phyloP scores from a whole-genome alignment of 1,140 invertebrate species.

The Rhyacophila brunnea region DNA sequence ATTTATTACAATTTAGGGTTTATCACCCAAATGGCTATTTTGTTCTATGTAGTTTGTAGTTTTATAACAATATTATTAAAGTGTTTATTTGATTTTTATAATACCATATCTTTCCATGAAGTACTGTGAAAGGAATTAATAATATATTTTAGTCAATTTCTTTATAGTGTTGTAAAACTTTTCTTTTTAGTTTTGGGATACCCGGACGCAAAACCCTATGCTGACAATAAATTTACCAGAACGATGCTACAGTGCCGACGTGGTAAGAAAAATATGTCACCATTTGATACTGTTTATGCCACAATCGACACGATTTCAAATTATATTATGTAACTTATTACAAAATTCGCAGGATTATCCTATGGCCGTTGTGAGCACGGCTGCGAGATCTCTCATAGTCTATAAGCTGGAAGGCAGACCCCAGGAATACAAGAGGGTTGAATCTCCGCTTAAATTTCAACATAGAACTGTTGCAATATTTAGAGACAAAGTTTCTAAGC shows the following conservation, averaged over 20 bases:
- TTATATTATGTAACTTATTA: too few relatives aligned
- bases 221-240: slow-evolving; percentile 89
- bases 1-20: too few relatives aligned
- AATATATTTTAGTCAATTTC: too few relatives aligned
- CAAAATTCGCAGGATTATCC: slow-evolving; percentile 73
- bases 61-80: too few relatives aligned
- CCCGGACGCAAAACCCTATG: slow-evolving; percentile 83
- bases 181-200: slow-evolving; percentile 91
- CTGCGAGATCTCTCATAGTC: slow-evolving; percentile 85
- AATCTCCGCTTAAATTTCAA: slow-evolving; percentile 95
- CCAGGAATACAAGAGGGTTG: slow-evolving; percentile 89
- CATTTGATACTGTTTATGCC: too few relatives aligned
- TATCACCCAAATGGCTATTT: too few relatives aligned
- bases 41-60: too few relatives aligned
- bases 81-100: too few relatives aligned
- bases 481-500: slow-evolving; percentile 75
- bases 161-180: too few relatives aligned
- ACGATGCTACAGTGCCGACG: slow-evolving; percentile 96
- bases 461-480: slow-evolving; percentile 95
- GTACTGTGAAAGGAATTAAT: too few relatives aligned
- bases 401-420: slow-evolving; percentile 95
- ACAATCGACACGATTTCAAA: too few relatives aligned
- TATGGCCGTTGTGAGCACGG: slow-evolving; percentile 96
- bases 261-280: slow-evolving; percentile 69
- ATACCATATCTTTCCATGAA: too few relatives aligned